These are phyloP conservation scores for Thymelicus sylvestris DNA, from an alignment of 2,888 invertebrate species.

Conservation along the genomic window DNA sequence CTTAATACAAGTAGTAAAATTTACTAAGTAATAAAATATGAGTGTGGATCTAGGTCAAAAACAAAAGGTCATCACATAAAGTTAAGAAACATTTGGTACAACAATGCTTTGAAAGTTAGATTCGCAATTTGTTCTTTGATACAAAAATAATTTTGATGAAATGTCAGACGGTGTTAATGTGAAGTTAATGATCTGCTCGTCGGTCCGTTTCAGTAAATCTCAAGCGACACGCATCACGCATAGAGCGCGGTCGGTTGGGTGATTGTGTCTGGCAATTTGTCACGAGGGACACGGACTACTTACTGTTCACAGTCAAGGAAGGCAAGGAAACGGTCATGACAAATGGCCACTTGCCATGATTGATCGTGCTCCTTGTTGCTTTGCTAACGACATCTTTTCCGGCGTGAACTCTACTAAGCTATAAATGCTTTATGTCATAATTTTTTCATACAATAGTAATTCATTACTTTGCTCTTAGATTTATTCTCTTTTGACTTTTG, in stretches of 20 bases:
- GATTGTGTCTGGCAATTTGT: conserved; percentile 3
- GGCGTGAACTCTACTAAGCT: not conserved
- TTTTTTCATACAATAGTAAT: not conserved
- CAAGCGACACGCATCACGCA: not conserved
- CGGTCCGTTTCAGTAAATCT: not conserved
- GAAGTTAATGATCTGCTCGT: conserved; percentile 2
- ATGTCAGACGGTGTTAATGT: too few species aligned
- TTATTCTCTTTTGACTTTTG: too few species aligned
- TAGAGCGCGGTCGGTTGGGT: not conserved
- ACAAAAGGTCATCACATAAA: too few species aligned
- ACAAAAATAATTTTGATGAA: too few species aligned
- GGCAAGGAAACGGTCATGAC: conserved; percentile 6
- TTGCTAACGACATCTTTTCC: conserved; percentile 8
- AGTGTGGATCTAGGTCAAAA: too few species aligned
- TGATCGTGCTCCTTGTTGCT: conserved; percentile 7
- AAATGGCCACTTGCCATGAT: conserved; percentile 8
- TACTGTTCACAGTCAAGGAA: not conserved
- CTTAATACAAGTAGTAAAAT: too few species aligned
- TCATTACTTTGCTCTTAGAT: not conserved
- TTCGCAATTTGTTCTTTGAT: too few species aligned
- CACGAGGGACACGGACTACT: not conserved
- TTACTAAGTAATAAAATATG: too few species aligned
- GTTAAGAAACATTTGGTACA: too few species aligned
- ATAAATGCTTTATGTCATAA: not conserved
- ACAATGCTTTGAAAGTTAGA: too few species aligned